phyloP scores from a whole-genome alignment of 2,797 vertebrate genomes.

The Fringilla coelebs region DNA sequence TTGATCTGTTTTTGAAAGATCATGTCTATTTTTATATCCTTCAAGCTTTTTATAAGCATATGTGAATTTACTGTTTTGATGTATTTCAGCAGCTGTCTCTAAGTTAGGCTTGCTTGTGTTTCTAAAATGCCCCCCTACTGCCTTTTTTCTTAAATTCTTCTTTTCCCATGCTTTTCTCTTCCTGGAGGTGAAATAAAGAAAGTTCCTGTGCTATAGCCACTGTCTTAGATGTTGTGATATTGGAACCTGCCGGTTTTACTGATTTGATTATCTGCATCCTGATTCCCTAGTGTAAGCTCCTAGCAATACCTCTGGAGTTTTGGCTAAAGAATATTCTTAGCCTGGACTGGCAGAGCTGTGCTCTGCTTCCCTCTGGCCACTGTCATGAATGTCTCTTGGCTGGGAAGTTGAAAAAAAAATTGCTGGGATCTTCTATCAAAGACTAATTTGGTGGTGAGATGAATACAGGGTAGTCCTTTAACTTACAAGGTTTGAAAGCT shows the following conservation, averaged over 20 bases:
- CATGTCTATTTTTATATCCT: neutral
- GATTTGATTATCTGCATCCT: neutral
- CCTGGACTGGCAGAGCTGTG: neutral
- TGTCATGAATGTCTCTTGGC: neutral
- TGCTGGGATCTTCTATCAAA: neutral
- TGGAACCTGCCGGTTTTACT: neutral
- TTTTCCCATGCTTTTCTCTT: neutral
- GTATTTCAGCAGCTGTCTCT: neutral
- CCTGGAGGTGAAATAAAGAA: neutral
- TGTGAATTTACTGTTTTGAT: neutral
- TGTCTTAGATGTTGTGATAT: neutral
- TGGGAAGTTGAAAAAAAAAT: neutral
- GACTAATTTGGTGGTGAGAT: neutral
- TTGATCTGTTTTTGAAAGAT: neutral
- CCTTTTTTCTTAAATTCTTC: neutral
- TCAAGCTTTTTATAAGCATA: neutral
- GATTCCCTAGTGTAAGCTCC: neutral
- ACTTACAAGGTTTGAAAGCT: neutral
- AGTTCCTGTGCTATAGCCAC: neutral
- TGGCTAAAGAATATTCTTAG: neutral
- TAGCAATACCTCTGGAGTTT: neutral
- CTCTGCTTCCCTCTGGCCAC: neutral
- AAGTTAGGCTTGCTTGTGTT: neutral
- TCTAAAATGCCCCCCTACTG: fast-evolving
- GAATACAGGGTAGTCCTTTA: neutral